A percentile compares a stretch with the other conserved stretches of the same genome.
phyloP scores from a whole-genome alignment of 2,888 invertebrate species.

The Pyrgus malvae region DNA sequence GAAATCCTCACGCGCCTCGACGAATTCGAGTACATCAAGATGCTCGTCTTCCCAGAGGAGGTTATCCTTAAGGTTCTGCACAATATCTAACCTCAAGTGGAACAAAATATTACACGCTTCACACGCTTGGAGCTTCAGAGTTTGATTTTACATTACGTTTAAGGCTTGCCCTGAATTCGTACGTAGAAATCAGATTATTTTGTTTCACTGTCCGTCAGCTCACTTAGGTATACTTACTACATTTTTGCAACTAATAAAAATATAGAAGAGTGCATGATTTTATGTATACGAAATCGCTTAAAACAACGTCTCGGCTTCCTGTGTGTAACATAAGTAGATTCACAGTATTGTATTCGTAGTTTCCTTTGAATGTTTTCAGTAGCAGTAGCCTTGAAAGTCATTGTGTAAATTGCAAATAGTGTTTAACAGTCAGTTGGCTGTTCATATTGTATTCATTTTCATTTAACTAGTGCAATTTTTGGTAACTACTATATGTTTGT shows the following conservation, averaged over 20 bases:
- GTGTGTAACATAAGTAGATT: not conserved
- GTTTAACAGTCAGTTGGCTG: not conserved
- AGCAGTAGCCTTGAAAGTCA: not conserved
- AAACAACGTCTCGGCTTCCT: constrained; percentile 14
- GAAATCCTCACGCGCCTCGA: constrained; percentile 97
- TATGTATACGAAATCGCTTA: too few species aligned
- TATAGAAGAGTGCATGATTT: constrained; percentile 3
- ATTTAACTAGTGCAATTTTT: not conserved
- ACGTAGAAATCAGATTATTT: constrained; percentile 32
- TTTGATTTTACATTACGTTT: constrained; percentile 7
- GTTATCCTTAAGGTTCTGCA: constrained; percentile 93
- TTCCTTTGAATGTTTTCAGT: not conserved
- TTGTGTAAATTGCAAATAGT: not conserved
- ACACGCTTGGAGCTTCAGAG: constrained; percentile 24
- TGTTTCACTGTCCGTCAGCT: constrained; percentile 35
- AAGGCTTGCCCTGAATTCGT: constrained; percentile 13
- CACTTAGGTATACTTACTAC: constrained; percentile 23
- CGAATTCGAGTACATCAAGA: constrained; percentile 97
- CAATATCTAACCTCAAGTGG: constrained; percentile 74
- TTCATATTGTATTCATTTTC: constrained; percentile 13
- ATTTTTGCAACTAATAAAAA: constrained; percentile 18
- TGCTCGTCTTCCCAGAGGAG: constrained; percentile 97
- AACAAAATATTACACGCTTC: constrained; percentile 60
- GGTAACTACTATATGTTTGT: not conserved
- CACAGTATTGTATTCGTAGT: not conserved